These are phyloP conservation scores for Tyto alba DNA, from an alignment of 2,113 vertebrate species.

Conservation along the genomic window DNA sequence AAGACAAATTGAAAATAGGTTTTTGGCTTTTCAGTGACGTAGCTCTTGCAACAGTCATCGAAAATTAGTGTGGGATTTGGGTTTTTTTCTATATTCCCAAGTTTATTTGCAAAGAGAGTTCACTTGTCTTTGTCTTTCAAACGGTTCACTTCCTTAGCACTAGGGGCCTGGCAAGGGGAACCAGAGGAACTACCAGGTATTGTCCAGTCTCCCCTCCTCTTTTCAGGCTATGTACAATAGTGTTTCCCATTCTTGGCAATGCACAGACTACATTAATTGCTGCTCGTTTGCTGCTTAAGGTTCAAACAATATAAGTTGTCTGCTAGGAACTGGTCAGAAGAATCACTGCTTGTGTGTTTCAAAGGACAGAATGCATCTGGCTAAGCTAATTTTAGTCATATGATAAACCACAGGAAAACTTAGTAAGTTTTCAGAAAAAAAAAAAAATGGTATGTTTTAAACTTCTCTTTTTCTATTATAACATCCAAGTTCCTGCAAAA, in stretches of 20 bases:
- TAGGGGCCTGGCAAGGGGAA: background rate
- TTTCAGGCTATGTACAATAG: constrained; percentile 16
- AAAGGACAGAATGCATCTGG: background rate
- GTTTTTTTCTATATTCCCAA: background rate
- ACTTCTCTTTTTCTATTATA: constrained; percentile 27
- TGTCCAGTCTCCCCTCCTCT: constrained; percentile 32
- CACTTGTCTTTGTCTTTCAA: constrained; percentile 5
- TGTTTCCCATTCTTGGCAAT: constrained; percentile 21
- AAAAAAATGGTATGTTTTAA: background rate
- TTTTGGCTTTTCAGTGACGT: background rate
- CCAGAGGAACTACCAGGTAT: constrained; percentile 53
- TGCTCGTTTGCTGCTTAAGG: background rate
- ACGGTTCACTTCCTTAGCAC: constrained; percentile 9
- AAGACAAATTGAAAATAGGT: background rate
- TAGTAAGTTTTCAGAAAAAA: background rate
- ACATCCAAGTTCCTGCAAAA: background rate
- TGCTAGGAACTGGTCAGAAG: background rate
- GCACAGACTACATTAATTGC: constrained; percentile 17
- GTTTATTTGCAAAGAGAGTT: constrained; percentile 1
- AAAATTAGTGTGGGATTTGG: background rate
- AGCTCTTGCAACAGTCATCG: background rate
- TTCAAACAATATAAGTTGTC: background rate
- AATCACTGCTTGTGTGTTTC: background rate
- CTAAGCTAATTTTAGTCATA: constrained; percentile 5
- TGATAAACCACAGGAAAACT: constrained; percentile 36